Evolutionary conservation across 2,113 vertebrate species (phyloP), one percentile per base, ranked within the genome.

Genomic region (Amazona vittata): DNA sequence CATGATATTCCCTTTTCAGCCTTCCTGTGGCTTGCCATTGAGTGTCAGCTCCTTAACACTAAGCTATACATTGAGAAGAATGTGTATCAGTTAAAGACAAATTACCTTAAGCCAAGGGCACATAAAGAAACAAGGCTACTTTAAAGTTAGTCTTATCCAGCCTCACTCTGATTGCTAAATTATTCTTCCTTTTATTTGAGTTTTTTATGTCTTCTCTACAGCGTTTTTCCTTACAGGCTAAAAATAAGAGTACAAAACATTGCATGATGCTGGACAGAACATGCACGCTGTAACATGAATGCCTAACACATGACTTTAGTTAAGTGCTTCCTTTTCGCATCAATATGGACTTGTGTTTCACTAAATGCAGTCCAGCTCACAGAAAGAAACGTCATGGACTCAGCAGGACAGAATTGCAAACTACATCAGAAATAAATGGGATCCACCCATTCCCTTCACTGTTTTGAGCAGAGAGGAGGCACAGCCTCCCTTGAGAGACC

Each of bases 1-100:
- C 95, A 93, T 82, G 93, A 96, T 95, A 93, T 9, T 55, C 25
- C 83, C 84, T 90, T 89, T 96, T 71, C 90, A 95, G 90, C 69
- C 50, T 82, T 85, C 77, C 39, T 65, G 78, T 71, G 76, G 75
- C 86, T 96, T 88, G 74, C 89, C 25, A 47, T 57, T 64, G 69
- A 96, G 68, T 82, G 89, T 92, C 84, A 46, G 46, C 55, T 93
- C 77, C 82, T 83, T 94, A 95, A 89, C 86, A 67, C 82, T 71
- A 60, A 63, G 91, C 84, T 93, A 19, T 68, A 70, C 28, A 63
- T 88, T 67, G 86, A 88, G 84, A 85, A 94, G 87, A 97, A 90
- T 77, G 87, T 78, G 55, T 55, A 96, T 52, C 78, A 71, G 74
- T 87, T 91, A 76, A 89, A 91, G 75, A 89, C 63, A 95, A 95